Conservation (phyloP, 2,888 invertebrate genomes). For the Clanis bilineata region DNA sequence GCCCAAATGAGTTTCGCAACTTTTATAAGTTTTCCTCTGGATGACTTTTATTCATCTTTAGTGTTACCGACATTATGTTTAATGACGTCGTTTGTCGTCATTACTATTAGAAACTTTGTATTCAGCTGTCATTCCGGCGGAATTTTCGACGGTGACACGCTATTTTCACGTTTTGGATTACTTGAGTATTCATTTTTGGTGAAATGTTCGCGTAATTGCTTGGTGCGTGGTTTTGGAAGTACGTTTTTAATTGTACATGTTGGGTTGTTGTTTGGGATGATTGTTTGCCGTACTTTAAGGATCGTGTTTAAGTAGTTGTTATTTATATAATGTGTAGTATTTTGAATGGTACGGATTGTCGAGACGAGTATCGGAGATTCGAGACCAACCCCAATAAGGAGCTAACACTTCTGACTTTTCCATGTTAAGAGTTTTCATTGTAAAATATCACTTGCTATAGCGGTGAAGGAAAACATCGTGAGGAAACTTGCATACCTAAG, state of each 20-base stretch:
- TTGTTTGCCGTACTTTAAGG: too few species aligned
- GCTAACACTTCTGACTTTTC: too few species aligned
- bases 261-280: too few species aligned
- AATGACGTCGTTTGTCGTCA: conserved; percentile 61
- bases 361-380: too few species aligned
- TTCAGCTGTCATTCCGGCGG: conserved; percentile 30
- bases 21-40: conserved; percentile 51
- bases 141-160: conserved; percentile 12
- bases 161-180: conserved; percentile 25
- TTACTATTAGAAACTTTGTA: conserved; percentile 63
- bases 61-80: conserved; percentile 62
- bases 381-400: too few species aligned
- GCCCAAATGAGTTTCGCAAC: conserved; percentile 61
- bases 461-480: too few species aligned
- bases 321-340: too few species aligned
- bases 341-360: too few species aligned
- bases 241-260: background rate
- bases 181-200: conserved; percentile 13
- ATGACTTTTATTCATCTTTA: conserved; percentile 44
- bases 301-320: too few species aligned
- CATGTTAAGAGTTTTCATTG: too few species aligned
- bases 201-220: background rate
- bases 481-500: too few species aligned
- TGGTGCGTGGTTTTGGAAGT: background rate
- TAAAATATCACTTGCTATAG: too few species aligned